Base-by-base conservation (phyloP, 2,888 invertebrate species). In the Melanotus villosus region DNA sequence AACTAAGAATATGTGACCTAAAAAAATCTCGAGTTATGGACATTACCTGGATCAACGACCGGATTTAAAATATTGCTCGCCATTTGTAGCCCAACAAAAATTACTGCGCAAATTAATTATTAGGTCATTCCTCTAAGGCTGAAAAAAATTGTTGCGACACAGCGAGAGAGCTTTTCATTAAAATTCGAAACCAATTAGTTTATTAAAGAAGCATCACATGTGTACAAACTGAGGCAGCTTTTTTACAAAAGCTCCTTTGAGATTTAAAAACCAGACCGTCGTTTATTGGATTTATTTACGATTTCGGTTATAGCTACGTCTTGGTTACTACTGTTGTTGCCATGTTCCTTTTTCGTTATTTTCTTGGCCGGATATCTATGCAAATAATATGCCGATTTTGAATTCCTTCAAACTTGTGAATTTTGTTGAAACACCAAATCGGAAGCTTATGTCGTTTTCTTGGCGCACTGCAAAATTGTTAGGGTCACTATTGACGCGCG, bases 211-310 rank as follows among this genome's bases (percentile, higher is more conserved):
- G 23, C 47, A 47, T 23, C 47, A 23, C n/a, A 12, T 47, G 47
- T 47, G n/a, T 26, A 47, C 47, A 47, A 47, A 23, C 47, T 45
- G 21, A 47, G 23, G 23, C 43, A 41, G 18, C 41, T 47, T 47
- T 47, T 47, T 47, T 47, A 19, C n/a, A 14, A 43, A 47, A 47
- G 23, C 19, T 21, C 6, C 23, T 26, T 23, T 21, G 21, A 47
- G 47, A 47, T 47, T 47, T 47, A 47, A 47, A n/a, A 23, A 47
- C 47, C 47, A 47, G 47, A 47, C 12, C 23, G 26, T 47, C 12
- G 26, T n/a, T 43, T 43, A 43, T 47, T 12, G 47, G 23, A 23
- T 23, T 47, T 21, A 26, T 21, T 47, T 47, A 47, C 12, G 47
- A 47, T 23, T 47, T 47, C 12, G 23, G 21, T 23, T 47, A 47